A percentile compares a stretch with the other conserved stretches of the same genome.
phyloP scores from a whole-genome alignment of 2,888 invertebrate species.

The Mesoligia furuncula region DNA sequence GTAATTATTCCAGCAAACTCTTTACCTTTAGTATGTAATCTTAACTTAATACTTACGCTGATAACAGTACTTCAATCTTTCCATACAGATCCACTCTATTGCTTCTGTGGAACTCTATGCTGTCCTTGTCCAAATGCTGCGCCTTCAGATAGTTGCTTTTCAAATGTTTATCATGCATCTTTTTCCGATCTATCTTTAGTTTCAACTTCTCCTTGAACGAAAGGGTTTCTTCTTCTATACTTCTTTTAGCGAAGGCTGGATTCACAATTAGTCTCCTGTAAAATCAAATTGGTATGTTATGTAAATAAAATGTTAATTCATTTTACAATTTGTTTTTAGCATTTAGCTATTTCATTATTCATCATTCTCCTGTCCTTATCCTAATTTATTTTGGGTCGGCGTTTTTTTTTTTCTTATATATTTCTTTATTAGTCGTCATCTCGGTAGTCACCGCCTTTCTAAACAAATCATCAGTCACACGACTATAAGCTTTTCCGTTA shows the following conservation, averaged over 20 bases:
- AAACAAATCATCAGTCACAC: too few relatives aligned
- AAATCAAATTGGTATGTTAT: conserved; percentile 8
- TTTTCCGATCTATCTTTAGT: conserved; percentile 79
- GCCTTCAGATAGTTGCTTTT: conserved; percentile 77
- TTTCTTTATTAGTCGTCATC: too few relatives aligned
- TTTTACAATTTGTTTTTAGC: not conserved
- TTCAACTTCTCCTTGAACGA: conserved; percentile 83
- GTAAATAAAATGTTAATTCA: not conserved
- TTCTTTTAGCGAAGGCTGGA: conserved; percentile 85
- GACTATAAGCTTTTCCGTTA: too few relatives aligned
- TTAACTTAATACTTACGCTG: conserved; percentile 88
- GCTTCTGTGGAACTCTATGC: conserved; percentile 90
- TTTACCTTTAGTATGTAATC: not conserved
- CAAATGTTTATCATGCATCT: conserved; percentile 81
- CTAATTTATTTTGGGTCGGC: too few relatives aligned
- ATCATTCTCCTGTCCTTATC: too few relatives aligned
- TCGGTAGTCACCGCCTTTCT: too few relatives aligned
- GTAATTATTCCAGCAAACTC: not conserved
- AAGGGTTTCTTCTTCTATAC: conserved; percentile 72
- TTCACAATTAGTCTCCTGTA: conserved; percentile 78
- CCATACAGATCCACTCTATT: conserved; percentile 92
- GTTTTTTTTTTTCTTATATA: too few relatives aligned
- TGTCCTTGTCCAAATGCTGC: conserved; percentile 76
- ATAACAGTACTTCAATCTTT: conserved; percentile 91
- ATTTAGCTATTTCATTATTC: not conserved